Evolutionary conservation across 2,888 invertebrate species (phyloP), one percentile per base, ranked within the genome.

Genomic region (Leptura quadrifasciata): DNA sequence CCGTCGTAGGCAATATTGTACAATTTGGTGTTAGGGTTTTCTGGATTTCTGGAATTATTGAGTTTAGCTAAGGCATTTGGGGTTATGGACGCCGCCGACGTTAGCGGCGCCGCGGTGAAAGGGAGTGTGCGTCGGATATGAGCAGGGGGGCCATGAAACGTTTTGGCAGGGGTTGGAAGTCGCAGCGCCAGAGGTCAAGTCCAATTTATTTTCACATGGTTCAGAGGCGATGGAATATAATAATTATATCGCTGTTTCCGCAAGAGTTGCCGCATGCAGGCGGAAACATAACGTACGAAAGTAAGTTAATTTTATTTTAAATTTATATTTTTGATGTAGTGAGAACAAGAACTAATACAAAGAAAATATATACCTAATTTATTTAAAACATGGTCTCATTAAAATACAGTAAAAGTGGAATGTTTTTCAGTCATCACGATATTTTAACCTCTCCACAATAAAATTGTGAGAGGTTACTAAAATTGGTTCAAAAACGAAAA

Each of bases 71-170:
- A 60, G 71, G 68, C 71, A 58, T 75, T 71, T 71, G 67, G 64
- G 76, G 72, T 76, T 69, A 73, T 73, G 72, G 76, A 63, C 72
- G 69, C 57, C 67, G 61, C 63, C 60, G 57, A 68, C 67, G 76
- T 57, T 63, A 63, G 67, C 70, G 74, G 58, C 76, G 65, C 57
- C 65, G 57, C 67, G 70, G 9, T 58, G 71, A 24, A 18, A 47
- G 21, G 67, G 69, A 73, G 72, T 68, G 64, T 55, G 77, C 72
- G 77, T 68, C 54, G 71, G 65, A 61, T 55, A 63, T 68, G 27
- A 35, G 76, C 67, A 64, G 64, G 65, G 65, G 67, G 12, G 55
- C 74, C 63, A 20, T 4, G 63, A 10, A 39, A 47, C 55, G 57
- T 12, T 69, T 68, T 58, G 55, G 72, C 31, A 57, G 76, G 70